A percentile compares a stretch with the other conserved stretches of the same genome.
Evolutionary conservation across 1,140 invertebrate genomes (phyloP).

Genomic region (Hypsibius dujardini): DNA sequence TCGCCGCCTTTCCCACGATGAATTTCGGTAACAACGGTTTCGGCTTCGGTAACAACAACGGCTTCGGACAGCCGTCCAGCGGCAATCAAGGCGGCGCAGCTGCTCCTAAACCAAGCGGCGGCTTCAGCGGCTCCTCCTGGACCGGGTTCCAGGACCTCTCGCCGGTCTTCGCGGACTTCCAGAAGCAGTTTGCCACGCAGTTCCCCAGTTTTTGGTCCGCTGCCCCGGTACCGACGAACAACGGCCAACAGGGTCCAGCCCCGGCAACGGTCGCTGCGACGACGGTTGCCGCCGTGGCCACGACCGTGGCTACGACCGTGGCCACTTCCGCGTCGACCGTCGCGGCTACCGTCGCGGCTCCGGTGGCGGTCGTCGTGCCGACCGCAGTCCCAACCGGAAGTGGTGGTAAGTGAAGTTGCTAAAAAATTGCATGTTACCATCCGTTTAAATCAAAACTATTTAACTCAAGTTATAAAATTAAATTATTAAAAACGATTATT

Average conservation of each 20-base stretch:
- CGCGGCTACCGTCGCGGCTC: not conserved
- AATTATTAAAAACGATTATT: too few species aligned
- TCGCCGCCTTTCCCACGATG: too few species aligned
- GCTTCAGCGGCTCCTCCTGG: not conserved
- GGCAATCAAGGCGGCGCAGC: not conserved
- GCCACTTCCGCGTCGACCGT: not conserved
- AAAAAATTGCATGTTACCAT: too few species aligned
- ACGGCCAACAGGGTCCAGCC: not conserved
- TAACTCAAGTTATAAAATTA: too few species aligned
- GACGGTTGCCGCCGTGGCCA: not conserved
- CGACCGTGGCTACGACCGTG: not conserved
- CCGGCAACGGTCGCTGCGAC: not conserved
- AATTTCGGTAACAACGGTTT: slow-evolving; percentile 13
- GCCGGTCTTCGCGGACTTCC: not conserved
- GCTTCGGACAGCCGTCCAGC: not conserved
- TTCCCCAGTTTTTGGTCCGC: not conserved
- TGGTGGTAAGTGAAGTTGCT: too few species aligned
- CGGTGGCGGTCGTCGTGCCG: too few species aligned
- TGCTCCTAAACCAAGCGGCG: not conserved
- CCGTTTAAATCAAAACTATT: too few species aligned
- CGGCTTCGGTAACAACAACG: slow-evolving; percentile 8
- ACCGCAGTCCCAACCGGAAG: too few species aligned
- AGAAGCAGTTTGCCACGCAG: slow-evolving; percentile 13
- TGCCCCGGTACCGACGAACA: not conserved
- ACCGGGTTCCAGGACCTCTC: not conserved